phyloP scores from a whole-genome alignment of 2,113 vertebrate genomes.

The Sturnus vulgaris region DNA sequence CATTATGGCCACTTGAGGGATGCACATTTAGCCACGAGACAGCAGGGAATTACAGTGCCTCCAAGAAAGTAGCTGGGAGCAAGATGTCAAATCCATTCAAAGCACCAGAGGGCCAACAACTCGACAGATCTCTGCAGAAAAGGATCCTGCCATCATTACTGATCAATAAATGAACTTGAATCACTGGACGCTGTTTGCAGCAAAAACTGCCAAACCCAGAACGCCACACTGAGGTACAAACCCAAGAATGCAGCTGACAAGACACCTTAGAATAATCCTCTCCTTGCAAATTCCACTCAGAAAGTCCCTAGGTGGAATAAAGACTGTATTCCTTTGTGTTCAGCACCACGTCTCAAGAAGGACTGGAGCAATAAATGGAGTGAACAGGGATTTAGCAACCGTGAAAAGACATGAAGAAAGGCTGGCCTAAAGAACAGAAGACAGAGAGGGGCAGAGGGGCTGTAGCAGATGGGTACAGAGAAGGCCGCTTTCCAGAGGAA shows the following conservation, averaged over 20 bases:
- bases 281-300: background rate
- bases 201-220: background rate
- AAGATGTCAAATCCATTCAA: background rate
- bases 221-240: background rate
- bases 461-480: background rate
- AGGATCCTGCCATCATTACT: background rate
- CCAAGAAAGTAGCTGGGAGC: background rate
- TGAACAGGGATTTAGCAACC: background rate
- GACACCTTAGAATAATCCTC: background rate
- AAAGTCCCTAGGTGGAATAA: background rate
- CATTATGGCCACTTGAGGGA: accelerated
- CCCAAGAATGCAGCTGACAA: background rate
- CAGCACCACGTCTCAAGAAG: background rate
- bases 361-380: background rate
- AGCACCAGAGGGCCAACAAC: background rate
- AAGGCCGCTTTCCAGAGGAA: background rate
- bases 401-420: background rate
- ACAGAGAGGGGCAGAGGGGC: background rate
- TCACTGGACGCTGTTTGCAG: background rate
- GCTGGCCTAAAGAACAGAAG: background rate
- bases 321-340: background rate
- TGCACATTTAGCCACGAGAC: background rate
- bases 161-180: background rate
- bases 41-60: background rate
- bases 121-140: background rate